Evolutionary conservation across 2,113 vertebrate species (phyloP), one percentile per base, ranked within the genome.

Genomic region (Hippocampus guttulatus): DNA sequence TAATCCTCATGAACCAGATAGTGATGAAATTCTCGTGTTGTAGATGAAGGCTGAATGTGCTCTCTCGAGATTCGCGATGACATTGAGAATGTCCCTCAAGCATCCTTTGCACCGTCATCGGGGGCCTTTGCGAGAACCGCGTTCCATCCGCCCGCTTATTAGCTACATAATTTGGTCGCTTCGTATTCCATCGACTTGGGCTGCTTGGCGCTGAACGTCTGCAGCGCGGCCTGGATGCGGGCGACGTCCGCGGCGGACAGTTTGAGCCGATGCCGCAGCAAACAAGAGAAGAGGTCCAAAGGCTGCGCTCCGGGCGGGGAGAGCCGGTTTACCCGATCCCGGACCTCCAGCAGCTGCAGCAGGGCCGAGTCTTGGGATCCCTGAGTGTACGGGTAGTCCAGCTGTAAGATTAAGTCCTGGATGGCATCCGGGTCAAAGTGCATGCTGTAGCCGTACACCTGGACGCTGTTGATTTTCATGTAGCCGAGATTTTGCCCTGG

Each of bases 81-180:
- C 81, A 71, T 83, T 75, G 69, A 77, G 76, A 80, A 80, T 57
- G 79, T 86, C 79, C 84, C 79, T 75, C 78, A 84, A 83, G 72
- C 79, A 79, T 83, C 79, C 71, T 68, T 64, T 51, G 49, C 60
- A 27, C 77, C 72, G 30, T 82, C 70, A 71, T 70, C 75, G 69
- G 80, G 78, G 47, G 64, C 71, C 47, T 40, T 73, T 82, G 75
- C 68, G 73, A 67, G 78, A 83, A 77, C 83, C 33, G 73, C 69
- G 73, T 67, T 8, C 86, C 80, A 79, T 88, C 84, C 0, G 84
- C 77, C 88, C 71, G 65, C 74, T 82, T 85, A 87, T 89, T 94
- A 94, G 86, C 92, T 93, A 91, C 93, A 94, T 84, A 94, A 88
- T 91, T 93, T 93, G 85, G 92, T 93, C 73, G 93, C 93, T 82